A percentile compares a stretch with the other conserved stretches of the same genome.
Conservation (phyloP, 2,797 vertebrate species). For the Hoplostethus atlanticus region DNA sequence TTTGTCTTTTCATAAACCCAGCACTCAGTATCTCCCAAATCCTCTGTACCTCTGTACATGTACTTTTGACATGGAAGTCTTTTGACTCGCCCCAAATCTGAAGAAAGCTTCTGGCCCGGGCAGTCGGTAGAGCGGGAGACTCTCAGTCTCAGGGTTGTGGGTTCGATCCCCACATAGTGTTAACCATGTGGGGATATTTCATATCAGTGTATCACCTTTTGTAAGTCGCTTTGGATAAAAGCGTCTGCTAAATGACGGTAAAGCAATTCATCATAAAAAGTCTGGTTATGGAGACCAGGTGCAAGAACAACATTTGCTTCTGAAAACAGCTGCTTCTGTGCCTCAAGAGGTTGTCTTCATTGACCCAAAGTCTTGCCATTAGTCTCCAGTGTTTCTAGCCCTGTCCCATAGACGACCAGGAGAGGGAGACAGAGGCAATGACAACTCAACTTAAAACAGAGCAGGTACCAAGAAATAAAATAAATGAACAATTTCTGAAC, state of each 20-base stretch:
- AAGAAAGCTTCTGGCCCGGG: not conserved
- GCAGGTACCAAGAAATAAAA: conserved; percentile 30
- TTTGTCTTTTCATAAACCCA: conserved; percentile 15
- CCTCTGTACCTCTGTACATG: not conserved
- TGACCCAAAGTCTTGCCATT: conserved; percentile 1
- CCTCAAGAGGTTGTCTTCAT: not conserved
- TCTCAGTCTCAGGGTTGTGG: no score
- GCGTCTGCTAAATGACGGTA: no score
- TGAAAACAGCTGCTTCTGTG: conserved; percentile 54
- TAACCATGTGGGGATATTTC: no score
- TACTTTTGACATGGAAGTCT: conserved; percentile 35
- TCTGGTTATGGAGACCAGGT: conserved; percentile 5
- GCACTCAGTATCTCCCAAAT: conserved; percentile 12
- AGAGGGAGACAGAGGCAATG: conserved; percentile 49
- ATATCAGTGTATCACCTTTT: no score
- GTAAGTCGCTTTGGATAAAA: no score
- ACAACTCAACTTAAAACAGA: conserved; percentile 22
- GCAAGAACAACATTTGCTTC: not conserved
- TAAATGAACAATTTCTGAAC: not conserved
- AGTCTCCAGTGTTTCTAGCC: conserved; percentile 59
- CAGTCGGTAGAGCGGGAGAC: no score
- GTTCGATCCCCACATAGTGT: no score
- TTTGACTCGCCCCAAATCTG: conserved; percentile 18
- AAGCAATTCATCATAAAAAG: conserved; percentile 13
- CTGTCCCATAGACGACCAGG: conserved; percentile 48